These are phyloP conservation scores for Heliothis peltigera DNA, from an alignment of 2,888 invertebrate species.

Conservation along the genomic window DNA sequence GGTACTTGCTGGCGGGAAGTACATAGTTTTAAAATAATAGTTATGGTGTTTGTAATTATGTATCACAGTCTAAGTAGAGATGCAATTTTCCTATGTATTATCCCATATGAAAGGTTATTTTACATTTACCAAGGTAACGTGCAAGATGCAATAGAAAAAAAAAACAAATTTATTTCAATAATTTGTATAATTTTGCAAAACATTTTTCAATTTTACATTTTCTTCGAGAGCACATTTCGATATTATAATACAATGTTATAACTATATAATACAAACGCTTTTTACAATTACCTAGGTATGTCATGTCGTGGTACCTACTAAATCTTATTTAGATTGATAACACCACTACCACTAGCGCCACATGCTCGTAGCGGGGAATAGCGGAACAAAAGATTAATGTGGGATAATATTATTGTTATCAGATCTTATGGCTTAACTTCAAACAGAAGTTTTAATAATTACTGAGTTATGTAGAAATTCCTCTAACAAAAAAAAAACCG, in stretches of 20 bases:
- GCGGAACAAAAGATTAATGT: conserved; percentile 16
- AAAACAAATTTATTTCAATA: conserved; percentile 60
- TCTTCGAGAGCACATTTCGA: conserved; percentile 76
- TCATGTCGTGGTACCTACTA: conserved; percentile 81
- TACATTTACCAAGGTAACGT: too few species aligned
- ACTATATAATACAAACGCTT: conserved; percentile 86
- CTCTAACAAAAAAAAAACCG: too few species aligned
- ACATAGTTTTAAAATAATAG: too few species aligned
- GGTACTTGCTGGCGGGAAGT: too few species aligned
- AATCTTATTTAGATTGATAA: conserved; percentile 31
- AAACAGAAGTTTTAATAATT: too few species aligned
- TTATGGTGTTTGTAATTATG: too few species aligned
- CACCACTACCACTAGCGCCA: conserved; percentile 41
- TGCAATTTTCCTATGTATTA: too few species aligned
- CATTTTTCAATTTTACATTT: conserved; percentile 79
- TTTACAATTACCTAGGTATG: conserved; percentile 78
- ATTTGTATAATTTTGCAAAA: conserved; percentile 79
- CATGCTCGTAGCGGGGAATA: conserved; percentile 15
- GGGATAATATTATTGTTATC: too few species aligned
- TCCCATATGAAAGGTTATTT: too few species aligned
- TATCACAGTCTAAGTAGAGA: too few species aligned
- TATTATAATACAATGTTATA: conserved; percentile 77
- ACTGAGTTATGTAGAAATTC: too few species aligned
- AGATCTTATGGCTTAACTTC: background rate
- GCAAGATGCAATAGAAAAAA: conserved; percentile 8